Evolutionary conservation across 2,888 invertebrate species (phyloP), one percentile per base, ranked within the genome.

Genomic region (Torymus auratus): DNA sequence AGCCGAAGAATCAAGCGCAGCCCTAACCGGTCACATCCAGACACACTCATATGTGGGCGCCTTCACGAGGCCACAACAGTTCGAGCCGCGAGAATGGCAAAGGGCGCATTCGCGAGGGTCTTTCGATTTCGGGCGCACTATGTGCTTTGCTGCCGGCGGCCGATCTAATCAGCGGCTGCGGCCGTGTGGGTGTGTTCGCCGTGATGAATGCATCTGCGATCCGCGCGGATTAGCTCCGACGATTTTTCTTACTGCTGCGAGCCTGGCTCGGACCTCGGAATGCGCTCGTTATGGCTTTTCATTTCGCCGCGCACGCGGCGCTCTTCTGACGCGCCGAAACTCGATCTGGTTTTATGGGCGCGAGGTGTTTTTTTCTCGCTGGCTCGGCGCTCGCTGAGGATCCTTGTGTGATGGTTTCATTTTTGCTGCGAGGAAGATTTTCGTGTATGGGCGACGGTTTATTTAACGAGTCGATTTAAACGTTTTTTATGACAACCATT

Each of bases 201-300:
- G 56, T 74, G 74, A 79, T 75, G 69, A 70, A 75, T 75, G 75
- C 70, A 14, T 17, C 58, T 41, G 41, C 70, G 75, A 70, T 60
- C 14, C 41, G 50, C 50, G 70, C 65, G 74, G 65, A 80, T 80
- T 75, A 67, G 74, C 53, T 65, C 53, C 52, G 64, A n/a, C 60
- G 75, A 60, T 55, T 80, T 75, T 74, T 70, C 74, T 74, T 60
- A 7, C 41, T 10, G 41, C 50, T n/a, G 69, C 72, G 1, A 28
- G 62, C 50, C 50, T 13, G 28, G 28, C 69, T 10, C 28, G 41
- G 23, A 17, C 28, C 60, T 4, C 52, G 41, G 41, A 41, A 41
- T 41, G 41, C 55, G 64, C 55, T 41, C 53, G 11, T 65, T 55
- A 62, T 55, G 13, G 28, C 60, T 72, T 67, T 72, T 55, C 67